Conservation (phyloP, 2,888 invertebrate genomes). For the Calameuta filiformis region DNA sequence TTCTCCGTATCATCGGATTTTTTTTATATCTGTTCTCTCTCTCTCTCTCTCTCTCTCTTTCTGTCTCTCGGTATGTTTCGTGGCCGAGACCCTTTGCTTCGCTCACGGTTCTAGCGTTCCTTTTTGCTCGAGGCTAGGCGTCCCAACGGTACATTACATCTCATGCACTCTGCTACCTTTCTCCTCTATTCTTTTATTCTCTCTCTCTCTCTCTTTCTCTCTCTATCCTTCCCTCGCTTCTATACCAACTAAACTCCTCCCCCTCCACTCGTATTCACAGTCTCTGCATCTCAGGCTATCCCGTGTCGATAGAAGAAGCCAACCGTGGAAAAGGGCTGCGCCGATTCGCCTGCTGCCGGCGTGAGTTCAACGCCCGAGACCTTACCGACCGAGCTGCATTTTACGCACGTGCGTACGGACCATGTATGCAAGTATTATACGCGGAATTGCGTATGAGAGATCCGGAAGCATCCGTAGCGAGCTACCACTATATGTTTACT, state of each 20-base stretch:
- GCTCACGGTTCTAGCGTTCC: not conserved
- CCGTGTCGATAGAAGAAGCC: not conserved
- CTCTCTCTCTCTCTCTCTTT: not conserved
- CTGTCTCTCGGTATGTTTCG: conserved; percentile 2
- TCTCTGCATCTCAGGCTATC: not conserved
- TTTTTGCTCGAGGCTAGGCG: not conserved
- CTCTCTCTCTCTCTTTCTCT: not conserved
- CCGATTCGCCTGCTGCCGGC: not conserved
- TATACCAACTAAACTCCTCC: not conserved
- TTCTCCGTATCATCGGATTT: not conserved
- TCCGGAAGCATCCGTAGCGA: not conserved
- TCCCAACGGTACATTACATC: not conserved
- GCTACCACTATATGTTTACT: not conserved
- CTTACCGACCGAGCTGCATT: not conserved
- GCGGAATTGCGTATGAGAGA: not conserved
- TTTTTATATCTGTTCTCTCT: not conserved
- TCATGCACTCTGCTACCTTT: conserved; percentile 3
- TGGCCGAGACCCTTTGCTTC: not conserved
- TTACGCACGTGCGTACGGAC: not conserved
- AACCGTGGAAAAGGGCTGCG: not conserved
- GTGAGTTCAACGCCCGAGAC: not conserved
- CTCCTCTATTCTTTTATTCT: not conserved
- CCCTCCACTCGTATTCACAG: not conserved
- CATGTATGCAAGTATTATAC: not conserved
- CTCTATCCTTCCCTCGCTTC: not conserved